phyloP scores from a whole-genome alignment of 2,113 vertebrate species.

The Psilopogon haemacephalus region DNA sequence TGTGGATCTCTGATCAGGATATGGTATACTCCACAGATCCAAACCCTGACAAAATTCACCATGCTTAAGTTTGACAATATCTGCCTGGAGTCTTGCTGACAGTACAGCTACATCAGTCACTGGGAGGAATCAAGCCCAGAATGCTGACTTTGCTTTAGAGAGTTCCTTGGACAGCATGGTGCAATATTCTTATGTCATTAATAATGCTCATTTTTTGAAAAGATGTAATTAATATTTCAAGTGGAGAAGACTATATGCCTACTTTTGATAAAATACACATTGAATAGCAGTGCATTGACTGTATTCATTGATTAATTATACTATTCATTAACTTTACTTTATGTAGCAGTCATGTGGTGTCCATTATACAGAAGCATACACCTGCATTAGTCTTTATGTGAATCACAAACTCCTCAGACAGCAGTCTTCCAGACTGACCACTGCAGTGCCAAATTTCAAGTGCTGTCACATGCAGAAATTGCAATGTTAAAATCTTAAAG shows the following conservation, averaged over 20 bases:
- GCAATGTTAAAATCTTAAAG: neutral
- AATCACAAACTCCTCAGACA: neutral
- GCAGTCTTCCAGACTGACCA: neutral
- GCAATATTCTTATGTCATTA: neutral
- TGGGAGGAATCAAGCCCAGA: neutral
- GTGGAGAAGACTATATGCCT: neutral
- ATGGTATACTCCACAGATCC: neutral
- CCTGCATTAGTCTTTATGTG: neutral
- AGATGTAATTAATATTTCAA: neutral
- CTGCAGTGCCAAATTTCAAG: neutral
- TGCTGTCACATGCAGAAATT: neutral
- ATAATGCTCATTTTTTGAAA: neutral
- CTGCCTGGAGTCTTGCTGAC: neutral
- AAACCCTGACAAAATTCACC: neutral
- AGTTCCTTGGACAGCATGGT: neutral
- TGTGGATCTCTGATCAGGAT: neutral
- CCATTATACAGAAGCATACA: neutral
- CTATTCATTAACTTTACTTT: neutral
- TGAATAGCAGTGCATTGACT: neutral
- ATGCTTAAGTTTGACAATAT: neutral
- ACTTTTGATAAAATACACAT: neutral
- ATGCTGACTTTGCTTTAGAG: neutral
- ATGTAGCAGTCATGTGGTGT: neutral
- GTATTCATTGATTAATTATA: neutral
- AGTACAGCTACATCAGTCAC: neutral